Base-by-base conservation (phyloP, 2,113 vertebrate genomes). In the Passer montanus region DNA sequence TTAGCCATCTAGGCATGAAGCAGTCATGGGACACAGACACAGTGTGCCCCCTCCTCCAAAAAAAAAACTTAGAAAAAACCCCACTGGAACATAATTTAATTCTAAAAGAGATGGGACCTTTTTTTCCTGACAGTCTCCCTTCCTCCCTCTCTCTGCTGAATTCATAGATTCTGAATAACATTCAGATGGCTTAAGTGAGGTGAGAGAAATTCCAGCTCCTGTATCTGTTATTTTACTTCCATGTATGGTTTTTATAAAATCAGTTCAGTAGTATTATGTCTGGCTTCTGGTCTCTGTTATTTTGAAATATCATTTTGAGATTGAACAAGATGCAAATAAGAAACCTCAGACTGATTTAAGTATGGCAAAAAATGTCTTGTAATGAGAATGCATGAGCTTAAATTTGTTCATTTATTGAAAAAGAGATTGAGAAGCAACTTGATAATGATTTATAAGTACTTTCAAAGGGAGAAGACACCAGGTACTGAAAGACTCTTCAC, bases 31-130 rank as follows among this genome's bases (percentile, higher is more conserved):
- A 53, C 21, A 24, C 14, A 64, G 59, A 37, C 6, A 28, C 4
- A 0, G 1, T 39, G 9, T 2, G 0, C 8, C 6, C 3, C 8
- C 13, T 16, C 15, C 55, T 6, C 30, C 6, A 59, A 53, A 24
- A 31, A n/a, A 12, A 56, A 59, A 55, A 15, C 4, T 2, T 8
- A n/a, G 13, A 18, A 28, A 62, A 60, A 27, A 2, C 3, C 33
- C 0, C 7, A 19, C 46, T 14, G 55, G 23, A 22, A 82, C 60
- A 60, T 63, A 8, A 17, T 8, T 72, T 62, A 62, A 67, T 87
- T 26, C 11, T 63, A 8, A 64, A 62, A 70, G 69, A 67, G 33
- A 10, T 52, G 27, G 24, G 31, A 43, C 33, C 11, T 3, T 62
- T 72, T 84, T 56, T 55, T 33, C 33, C 46, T 60, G 24, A 21